These are phyloP conservation scores for Thunnus thynnus DNA, from an alignment of 2,113 vertebrate species.

Conservation along the genomic window DNA sequence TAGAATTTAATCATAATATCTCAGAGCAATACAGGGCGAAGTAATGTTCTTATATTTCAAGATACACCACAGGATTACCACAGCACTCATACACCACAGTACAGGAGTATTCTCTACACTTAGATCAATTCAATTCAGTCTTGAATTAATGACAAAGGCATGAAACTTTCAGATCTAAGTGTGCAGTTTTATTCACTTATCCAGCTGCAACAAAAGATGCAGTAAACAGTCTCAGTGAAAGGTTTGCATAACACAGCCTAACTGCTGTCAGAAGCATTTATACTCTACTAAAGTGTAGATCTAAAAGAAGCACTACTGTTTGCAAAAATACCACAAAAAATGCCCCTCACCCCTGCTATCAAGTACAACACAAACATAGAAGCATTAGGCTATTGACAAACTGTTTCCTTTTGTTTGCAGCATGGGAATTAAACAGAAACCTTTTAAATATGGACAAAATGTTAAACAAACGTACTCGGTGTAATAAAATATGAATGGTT, in stretches of 20 bases:
- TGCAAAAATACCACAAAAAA: background rate
- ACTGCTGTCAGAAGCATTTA: background rate
- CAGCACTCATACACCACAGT: too few relatives aligned
- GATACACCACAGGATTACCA: background rate
- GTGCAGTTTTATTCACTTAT: background rate
- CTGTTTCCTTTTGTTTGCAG: background rate
- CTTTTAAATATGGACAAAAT: conserved; percentile 12
- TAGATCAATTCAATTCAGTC: background rate
- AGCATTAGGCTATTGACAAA: background rate
- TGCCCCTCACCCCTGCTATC: background rate
- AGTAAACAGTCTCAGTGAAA: background rate
- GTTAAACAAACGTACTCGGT: background rate
- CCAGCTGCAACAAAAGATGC: background rate
- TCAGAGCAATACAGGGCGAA: too few relatives aligned
- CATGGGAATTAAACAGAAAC: background rate
- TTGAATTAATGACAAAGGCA: background rate
- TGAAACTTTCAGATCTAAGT: background rate
- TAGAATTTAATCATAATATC: too few relatives aligned
- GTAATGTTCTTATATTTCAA: background rate
- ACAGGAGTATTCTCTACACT: background rate
- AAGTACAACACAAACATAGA: background rate
- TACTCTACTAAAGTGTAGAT: background rate
- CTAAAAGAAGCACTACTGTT: background rate
- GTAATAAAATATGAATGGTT: conserved; percentile 32
- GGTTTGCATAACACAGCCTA: background rate